Evolutionary conservation across 2,888 invertebrate genomes (phyloP).

Genomic region (Philereme transversata): DNA sequence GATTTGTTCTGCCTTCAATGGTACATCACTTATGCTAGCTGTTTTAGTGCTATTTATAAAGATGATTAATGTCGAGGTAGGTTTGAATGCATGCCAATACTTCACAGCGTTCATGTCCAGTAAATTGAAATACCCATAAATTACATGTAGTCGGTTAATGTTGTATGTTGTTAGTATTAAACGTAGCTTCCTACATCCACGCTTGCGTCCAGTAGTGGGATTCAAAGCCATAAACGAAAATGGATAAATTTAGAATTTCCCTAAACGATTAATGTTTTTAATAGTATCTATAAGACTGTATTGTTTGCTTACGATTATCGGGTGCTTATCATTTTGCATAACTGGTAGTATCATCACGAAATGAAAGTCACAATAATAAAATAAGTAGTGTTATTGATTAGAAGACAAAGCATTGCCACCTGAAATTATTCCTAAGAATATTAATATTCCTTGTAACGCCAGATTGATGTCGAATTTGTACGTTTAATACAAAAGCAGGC

Average conservation of each 20-base stretch:
- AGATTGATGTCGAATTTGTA: constrained; percentile 33
- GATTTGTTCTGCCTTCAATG: background rate
- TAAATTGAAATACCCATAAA: constrained; percentile 38
- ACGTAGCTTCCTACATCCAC: constrained; percentile 56
- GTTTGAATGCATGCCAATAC: constrained; percentile 37
- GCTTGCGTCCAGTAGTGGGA: constrained; percentile 67
- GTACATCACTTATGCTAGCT: constrained; percentile 19
- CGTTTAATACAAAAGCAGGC: constrained; percentile 30
- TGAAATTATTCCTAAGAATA: constrained; percentile 12
- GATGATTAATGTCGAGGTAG: constrained; percentile 24
- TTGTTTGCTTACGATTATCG: constrained; percentile 47
- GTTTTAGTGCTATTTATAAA: constrained; percentile 30
- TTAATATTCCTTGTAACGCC: constrained; percentile 11
- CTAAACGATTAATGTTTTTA: constrained; percentile 27
- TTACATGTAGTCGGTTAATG: constrained; percentile 45
- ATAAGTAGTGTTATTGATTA: constrained; percentile 4
- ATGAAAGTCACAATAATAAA: constrained; percentile 11
- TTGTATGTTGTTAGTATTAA: constrained; percentile 60
- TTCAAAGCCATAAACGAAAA: constrained; percentile 20
- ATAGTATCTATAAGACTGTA: constrained; percentile 55
- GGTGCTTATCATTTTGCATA: constrained; percentile 41
- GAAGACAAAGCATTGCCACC: constrained; percentile 22
- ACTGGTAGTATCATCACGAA: constrained; percentile 29
- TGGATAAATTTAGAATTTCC: constrained; percentile 3
- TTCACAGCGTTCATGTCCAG: constrained; percentile 49